A percentile compares a stretch with the other conserved stretches of the same genome.
These are phyloP conservation scores for Cydia pomonella DNA, from an alignment of 1,140 invertebrate species.

Conservation along the genomic window DNA sequence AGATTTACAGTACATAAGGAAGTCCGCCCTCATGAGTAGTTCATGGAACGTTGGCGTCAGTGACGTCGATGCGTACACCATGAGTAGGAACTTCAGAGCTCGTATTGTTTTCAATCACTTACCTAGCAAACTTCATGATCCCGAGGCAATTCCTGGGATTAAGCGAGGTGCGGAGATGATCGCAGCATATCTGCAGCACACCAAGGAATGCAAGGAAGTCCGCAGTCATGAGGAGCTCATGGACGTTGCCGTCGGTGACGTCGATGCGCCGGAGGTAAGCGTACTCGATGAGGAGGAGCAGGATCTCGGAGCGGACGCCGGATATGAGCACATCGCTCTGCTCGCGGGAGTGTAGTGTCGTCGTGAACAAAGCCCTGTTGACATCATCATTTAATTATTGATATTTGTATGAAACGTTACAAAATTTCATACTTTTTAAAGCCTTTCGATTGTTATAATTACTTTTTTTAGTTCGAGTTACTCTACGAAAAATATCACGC, in stretches of 20 bases:
- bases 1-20: too few relatives aligned
- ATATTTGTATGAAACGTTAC: too few relatives aligned
- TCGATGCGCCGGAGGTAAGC: conserved; percentile 88
- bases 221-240: conserved; percentile 86
- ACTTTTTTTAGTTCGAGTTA: too few relatives aligned
- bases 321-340: conserved; percentile 87
- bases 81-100: conserved; percentile 86
- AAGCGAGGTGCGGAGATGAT: conserved; percentile 85
- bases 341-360: conserved; percentile 84
- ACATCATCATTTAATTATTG: conserved; percentile 26
- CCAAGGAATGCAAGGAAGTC: conserved; percentile 91
- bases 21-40: background rate
- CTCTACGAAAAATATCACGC: too few relatives aligned
- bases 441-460: too few relatives aligned
- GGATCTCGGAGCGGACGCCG: conserved; percentile 87
- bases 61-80: conserved; percentile 88
- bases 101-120: conserved; percentile 29
- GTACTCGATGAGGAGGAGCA: conserved; percentile 89
- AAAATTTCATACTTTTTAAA: too few relatives aligned
- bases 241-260: conserved; percentile 88
- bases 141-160: conserved; percentile 90
- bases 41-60: conserved; percentile 83
- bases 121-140: conserved; percentile 89
- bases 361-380: conserved; percentile 91
- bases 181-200: conserved; percentile 88